These are phyloP conservation scores for Pseudotriccus pelzelni DNA, from an alignment of 2,797 vertebrate genomes.

Conservation along the genomic window DNA sequence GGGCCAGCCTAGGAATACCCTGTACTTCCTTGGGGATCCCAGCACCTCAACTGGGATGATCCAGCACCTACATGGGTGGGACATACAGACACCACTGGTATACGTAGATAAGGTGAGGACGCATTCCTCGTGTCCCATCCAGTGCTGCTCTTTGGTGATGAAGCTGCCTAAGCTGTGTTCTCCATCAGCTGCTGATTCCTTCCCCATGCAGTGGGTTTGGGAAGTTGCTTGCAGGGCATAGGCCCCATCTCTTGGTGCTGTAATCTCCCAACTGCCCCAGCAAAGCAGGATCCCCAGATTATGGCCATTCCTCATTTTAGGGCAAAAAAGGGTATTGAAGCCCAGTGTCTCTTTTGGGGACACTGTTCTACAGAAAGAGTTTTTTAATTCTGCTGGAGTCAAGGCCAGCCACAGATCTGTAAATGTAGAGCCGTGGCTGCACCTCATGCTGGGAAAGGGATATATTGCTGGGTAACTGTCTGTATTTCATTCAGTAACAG, in stretches of 20 bases:
- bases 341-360: not conserved
- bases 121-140: fast-evolving
- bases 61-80: not conserved
- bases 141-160: not conserved
- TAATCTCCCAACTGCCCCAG: not conserved
- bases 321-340: not conserved
- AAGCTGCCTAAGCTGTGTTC: fast-evolving
- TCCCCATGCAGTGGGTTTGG: fast-evolving
- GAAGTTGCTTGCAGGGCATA: not conserved
- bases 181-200: not conserved
- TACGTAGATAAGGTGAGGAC: fast-evolving
- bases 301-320: not conserved
- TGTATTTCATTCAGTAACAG: not conserved
- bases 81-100: not conserved
- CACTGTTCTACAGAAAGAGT: not conserved
- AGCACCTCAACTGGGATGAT: not conserved
- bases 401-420: not conserved
- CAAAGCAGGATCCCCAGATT: fast-evolving
- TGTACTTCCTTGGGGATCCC: not conserved
- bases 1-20: not conserved
- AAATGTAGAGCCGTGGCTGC: not conserved
- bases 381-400: not conserved
- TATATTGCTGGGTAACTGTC: not conserved
- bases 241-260: not conserved
- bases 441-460: not conserved